Percentiles rank a stretch among this genome's conserved stretches.
Evolutionary conservation across 1,140 invertebrate genomes (phyloP).

Genomic region (Bombus huntii): DNA sequence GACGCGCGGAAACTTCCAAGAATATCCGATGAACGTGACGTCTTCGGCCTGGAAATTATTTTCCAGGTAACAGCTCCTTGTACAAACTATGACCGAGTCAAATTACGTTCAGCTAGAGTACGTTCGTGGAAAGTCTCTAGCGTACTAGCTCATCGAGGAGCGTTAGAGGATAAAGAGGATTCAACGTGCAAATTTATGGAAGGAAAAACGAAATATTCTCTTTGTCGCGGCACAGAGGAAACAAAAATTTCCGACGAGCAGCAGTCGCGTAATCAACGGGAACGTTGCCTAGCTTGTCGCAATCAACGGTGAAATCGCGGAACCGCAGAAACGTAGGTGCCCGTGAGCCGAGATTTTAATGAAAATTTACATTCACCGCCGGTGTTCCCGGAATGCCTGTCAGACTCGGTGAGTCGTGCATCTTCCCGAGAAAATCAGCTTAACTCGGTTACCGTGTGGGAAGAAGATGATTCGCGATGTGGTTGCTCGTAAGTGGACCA

Average conservation of each 20-base stretch:
- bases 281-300: constrained; percentile 12
- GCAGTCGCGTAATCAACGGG: constrained; percentile 29
- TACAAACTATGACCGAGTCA: background rate
- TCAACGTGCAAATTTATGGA: background rate
- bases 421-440: constrained; percentile 37
- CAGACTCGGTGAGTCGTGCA: constrained; percentile 8
- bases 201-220: constrained; percentile 10
- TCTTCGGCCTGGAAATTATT: constrained; percentile 1
- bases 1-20: background rate
- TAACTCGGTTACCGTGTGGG: constrained; percentile 2
- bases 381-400: constrained; percentile 6
- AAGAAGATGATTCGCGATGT: background rate
- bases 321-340: constrained; percentile 22
- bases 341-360: constrained; percentile 39
- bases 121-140: background rate
- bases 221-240: background rate
- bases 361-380: constrained; percentile 46
- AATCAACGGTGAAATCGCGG: constrained; percentile 38
- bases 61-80: background rate
- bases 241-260: constrained; percentile 13
- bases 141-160: background rate
- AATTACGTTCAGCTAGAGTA: background rate
- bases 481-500: constrained; percentile 5
- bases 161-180: background rate
- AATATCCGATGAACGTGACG: constrained; percentile 10